A percentile compares a stretch with the other conserved stretches of the same genome.
phyloP scores from a whole-genome alignment of 2,797 vertebrate species.

The Chelon auratus region DNA sequence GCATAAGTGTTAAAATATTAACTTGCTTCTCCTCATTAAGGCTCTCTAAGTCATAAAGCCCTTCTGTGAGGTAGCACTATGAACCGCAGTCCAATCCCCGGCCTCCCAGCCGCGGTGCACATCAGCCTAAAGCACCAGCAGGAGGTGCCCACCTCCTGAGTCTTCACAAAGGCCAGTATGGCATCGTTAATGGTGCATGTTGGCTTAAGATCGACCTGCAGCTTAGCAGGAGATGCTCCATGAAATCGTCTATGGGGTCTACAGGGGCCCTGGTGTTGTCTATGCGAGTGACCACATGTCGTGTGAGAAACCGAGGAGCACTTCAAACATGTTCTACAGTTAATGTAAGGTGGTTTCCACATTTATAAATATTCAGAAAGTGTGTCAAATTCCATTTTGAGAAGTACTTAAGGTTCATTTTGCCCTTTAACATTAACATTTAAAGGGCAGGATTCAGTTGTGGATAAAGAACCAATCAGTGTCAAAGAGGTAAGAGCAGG shows the following conservation, averaged over 20 bases:
- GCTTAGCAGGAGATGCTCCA: conserved; percentile 56
- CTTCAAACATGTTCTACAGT: too few species aligned
- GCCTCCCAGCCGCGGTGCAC: conserved; percentile 46
- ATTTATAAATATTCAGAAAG: too few species aligned
- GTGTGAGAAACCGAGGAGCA: too few species aligned
- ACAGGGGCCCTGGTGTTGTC: conserved; percentile 28
- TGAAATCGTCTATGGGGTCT: conserved; percentile 48
- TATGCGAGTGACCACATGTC: conserved; percentile 4
- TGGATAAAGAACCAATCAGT: too few species aligned
- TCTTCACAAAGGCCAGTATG: conserved; percentile 68
- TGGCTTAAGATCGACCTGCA: conserved; percentile 66
- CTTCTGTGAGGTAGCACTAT: conserved; percentile 64
- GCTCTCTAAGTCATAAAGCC: conserved; percentile 64
- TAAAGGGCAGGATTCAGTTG: too few species aligned
- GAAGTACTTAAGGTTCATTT: too few species aligned
- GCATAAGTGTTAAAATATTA: conserved; percentile 83
- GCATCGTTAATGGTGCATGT: conserved; percentile 71
- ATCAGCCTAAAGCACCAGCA: conserved; percentile 57
- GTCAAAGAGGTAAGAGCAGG: too few species aligned
- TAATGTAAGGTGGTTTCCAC: too few species aligned
- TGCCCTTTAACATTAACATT: too few species aligned
- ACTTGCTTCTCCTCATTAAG: conserved; percentile 79
- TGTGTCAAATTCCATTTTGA: too few species aligned
- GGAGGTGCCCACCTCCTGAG: conserved; percentile 52
- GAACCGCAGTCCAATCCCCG: conserved; percentile 53